Base-by-base conservation (phyloP, 2,888 invertebrate species). In the Achlya flavicornis region DNA sequence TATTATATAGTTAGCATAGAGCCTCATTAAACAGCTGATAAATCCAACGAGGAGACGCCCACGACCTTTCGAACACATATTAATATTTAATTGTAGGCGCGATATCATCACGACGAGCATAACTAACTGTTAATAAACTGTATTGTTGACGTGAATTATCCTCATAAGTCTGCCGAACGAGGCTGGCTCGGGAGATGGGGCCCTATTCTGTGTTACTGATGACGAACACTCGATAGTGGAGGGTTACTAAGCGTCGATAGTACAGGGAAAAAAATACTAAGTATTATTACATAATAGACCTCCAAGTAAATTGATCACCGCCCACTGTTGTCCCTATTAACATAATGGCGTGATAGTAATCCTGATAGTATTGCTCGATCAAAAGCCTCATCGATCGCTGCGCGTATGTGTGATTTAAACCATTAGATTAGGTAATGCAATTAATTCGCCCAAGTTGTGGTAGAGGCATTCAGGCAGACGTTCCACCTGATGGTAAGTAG, bases 111-210 rank as follows among this genome's bases (percentile, higher is more conserved):
- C 84, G 83, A 76, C 72, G 74, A 75, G 83, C 87, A 89, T 92
- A 90, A 91, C 87, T 91, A 91, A 92, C 91, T 88, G 89, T 90
- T 92, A 91, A 92, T 93, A 92, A 91, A 91, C 83, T 89, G 89
- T 90, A 91, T 91, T 91, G 92, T 90, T 91, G 93, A 92, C 92
- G 88, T 91, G 92, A 90, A 91, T 91, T 92, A 92, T 91, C 85
- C 89, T 81, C 87, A 85, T 88, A 89, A 90, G 84, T 86, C 85
- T 84, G 84, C 74, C 72, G 84, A 86, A 85, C 84, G 82, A 86
- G 86, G 70, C 76, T 70, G 71, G 68, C 70, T 78, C 76, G 72
- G 68, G 67, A 41, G 12, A 63, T 57, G 69, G 78, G 80, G 74
- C 66, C 57, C 72, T 86, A 90, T 90, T 90, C 76, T 84, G 19